A percentile compares a stretch with the other conserved stretches of the same genome.
phyloP scores from a whole-genome alignment of 2,888 invertebrate species.

The Beris chalybata region DNA sequence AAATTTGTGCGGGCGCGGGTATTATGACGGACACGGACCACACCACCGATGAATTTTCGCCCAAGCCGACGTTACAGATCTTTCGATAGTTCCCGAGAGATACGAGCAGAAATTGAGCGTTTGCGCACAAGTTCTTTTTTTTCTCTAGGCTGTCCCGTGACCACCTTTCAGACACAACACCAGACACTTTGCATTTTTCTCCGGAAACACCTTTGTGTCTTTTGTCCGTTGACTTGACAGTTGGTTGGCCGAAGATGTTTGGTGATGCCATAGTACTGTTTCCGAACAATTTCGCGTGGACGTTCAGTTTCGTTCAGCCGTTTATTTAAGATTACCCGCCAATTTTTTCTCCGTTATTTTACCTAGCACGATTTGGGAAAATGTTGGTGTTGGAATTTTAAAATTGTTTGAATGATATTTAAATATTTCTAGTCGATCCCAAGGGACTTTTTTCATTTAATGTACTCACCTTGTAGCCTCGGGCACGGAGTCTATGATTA shows the following conservation, averaged over 20 bases:
- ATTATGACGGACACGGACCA: conserved; percentile 2
- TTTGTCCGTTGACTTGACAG: not conserved
- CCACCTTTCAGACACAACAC: not conserved
- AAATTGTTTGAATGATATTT: no score
- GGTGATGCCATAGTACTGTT: not conserved
- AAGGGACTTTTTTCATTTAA: no score
- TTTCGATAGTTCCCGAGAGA: not conserved
- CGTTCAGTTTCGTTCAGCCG: not conserved
- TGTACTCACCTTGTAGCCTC: no score
- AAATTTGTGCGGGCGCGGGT: not conserved
- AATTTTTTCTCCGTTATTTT: no score
- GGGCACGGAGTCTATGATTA: no score
- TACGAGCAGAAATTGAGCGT: conserved; percentile 12
- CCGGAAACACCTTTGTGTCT: not conserved
- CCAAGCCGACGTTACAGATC: conserved; percentile 3
- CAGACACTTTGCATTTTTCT: not conserved
- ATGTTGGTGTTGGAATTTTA: no score
- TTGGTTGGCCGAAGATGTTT: not conserved
- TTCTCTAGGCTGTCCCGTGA: conserved; percentile 4
- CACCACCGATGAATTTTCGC: conserved; percentile 1
- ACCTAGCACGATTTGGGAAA: no score
- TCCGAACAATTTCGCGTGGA: not conserved
- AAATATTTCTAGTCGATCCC: no score
- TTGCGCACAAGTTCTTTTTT: conserved; percentile 19
- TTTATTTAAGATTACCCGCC: no score